Base-by-base conservation (phyloP, 2,888 invertebrate species). In the Tiphia femorata region DNA sequence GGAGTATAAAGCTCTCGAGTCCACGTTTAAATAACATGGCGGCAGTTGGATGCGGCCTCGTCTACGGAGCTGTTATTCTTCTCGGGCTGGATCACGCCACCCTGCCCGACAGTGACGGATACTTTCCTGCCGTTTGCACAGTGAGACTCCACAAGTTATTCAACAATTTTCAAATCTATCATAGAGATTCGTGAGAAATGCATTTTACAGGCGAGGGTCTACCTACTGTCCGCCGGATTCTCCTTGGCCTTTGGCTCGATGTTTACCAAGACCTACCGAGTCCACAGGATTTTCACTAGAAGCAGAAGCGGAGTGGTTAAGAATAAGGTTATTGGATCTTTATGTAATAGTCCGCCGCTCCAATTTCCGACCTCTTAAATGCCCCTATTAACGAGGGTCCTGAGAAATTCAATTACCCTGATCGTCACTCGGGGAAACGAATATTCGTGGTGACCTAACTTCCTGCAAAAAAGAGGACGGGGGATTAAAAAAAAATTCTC, bases 221-320 rank as follows among this genome's bases (percentile, higher is more conserved):
- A 95, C 85, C 87, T 96, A 47, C 86, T 96, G 44, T 94, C 95
- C 1, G 93, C 95, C 41, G 96, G 96, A 21, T 96, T 96, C 83
- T 95, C 96, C 0, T 83, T 96, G 69, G 93, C 96, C 1, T 96
- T 96, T 78, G 96, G 96, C 27, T 95, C 96, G 16, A 96, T 96
- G 93, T 96, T 96, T 81, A 94, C 95, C 2, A 96, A 96, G 85
- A 96, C 96, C 0, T 96, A 96, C 84, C 85, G 96, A 47, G 95
- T 96, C 10, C 95, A 96, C 84, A 89, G 95, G 74, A 94, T 96
- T 82, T 96, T 96, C 84, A 93, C 94, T 56, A 87, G 93, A 70
- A 91, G 92, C 70, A 88, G 91, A 30, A 92, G 93, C 68, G 92
- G 93, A 0, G 89, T 95, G 0, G 92, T 95, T 65, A 95, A 93